Conservation (phyloP, 2,113 vertebrate genomes). For the Cynocephalus volans region DNA sequence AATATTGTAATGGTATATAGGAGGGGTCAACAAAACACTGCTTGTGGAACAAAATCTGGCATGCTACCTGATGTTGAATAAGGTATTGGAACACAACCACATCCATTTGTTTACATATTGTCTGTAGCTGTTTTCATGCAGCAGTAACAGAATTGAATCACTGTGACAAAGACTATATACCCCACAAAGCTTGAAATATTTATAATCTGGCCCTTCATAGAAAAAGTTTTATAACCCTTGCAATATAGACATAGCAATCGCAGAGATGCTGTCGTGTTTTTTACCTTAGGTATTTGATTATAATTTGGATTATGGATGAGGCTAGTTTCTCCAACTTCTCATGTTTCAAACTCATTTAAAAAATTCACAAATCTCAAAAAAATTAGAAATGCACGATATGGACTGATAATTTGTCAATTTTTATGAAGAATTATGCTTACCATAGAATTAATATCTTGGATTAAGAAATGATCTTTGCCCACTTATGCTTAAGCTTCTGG, state of each 20-base stretch:
- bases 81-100: not conserved
- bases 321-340: not conserved
- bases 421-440: not conserved
- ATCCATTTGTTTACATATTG: not conserved
- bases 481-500: not conserved
- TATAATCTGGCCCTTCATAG: not conserved
- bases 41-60: not conserved
- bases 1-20: not conserved
- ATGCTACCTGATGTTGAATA: not conserved
- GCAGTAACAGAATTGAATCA: not conserved
- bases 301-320: not conserved
- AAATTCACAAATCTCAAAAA: not conserved
- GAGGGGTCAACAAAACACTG: not conserved
- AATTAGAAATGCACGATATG: not conserved
- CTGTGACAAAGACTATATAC: not conserved
- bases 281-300: not conserved
- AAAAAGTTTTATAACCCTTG: not conserved
- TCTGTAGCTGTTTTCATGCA: not conserved
- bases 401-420: not conserved
- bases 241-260: not conserved
- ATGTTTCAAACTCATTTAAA: not conserved
- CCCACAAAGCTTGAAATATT: not conserved
- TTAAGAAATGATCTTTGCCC: not conserved
- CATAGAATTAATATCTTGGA: not conserved
- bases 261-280: not conserved